Evolutionary conservation across 2,888 invertebrate genomes (phyloP).

Genomic region (Platycheirus rosarum): DNA sequence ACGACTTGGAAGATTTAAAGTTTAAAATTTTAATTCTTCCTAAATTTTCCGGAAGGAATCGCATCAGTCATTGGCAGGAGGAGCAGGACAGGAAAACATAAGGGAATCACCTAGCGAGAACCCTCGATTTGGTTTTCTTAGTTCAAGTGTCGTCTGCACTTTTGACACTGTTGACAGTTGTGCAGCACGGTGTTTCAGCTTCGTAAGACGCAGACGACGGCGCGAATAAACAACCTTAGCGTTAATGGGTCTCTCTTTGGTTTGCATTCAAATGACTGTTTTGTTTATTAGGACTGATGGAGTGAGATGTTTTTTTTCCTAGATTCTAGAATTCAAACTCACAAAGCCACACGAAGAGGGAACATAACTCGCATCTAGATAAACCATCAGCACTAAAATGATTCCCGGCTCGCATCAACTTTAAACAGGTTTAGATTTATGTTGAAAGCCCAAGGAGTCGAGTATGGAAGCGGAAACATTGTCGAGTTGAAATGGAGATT

Average conservation of each 20-base stretch:
- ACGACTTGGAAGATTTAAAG: no score
- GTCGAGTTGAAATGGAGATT: conserved; percentile 33
- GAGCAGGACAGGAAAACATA: background rate
- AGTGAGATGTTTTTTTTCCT: conserved; percentile 23
- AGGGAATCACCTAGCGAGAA: conserved; percentile 19
- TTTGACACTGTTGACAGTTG: conserved; percentile 65
- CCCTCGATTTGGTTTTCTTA: conserved; percentile 51
- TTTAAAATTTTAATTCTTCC: background rate
- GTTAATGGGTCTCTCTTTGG: conserved; percentile 24
- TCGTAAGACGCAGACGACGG: no score
- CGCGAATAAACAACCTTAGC: conserved; percentile 20
- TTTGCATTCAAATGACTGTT: conserved; percentile 35
- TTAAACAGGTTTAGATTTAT: conserved; percentile 70
- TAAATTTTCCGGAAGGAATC: conserved; percentile 16
- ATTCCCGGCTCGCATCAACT: conserved; percentile 61
- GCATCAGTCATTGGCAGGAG: background rate
- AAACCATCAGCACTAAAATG: conserved; percentile 59
- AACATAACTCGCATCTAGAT: conserved; percentile 56
- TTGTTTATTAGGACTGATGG: conserved; percentile 54
- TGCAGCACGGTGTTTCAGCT: conserved; percentile 6
- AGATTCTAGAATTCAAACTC: background rate
- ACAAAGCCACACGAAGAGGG: conserved; percentile 7
- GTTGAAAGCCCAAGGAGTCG: conserved; percentile 34
- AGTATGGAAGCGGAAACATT: conserved; percentile 6
- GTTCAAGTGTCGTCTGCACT: conserved; percentile 73